Conservation (phyloP, 2,797 vertebrate species). For the Columba guinea region DNA sequence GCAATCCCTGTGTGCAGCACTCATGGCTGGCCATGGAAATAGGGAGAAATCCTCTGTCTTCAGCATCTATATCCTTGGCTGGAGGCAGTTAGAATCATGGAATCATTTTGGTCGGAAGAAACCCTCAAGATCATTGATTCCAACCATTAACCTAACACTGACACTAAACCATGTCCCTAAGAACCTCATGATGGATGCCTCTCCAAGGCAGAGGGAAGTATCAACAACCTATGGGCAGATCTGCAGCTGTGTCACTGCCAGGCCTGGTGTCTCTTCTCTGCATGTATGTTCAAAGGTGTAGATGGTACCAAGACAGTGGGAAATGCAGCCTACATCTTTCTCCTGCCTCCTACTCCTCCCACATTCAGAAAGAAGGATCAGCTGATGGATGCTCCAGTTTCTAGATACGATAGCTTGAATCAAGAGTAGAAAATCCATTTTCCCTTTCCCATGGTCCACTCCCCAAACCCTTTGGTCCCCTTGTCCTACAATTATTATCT, state of each 20-base stretch:
- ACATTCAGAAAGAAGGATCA: accelerated
- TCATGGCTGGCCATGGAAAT: background rate
- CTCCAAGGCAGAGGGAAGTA: background rate
- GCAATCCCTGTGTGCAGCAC: background rate
- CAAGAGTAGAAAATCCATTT: background rate
- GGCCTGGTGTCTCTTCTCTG: background rate
- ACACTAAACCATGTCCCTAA: too few species aligned
- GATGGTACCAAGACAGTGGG: background rate
- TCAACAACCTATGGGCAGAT: background rate
- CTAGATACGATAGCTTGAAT: background rate
- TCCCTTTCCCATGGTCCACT: background rate
- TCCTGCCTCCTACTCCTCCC: background rate
- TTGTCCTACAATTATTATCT: background rate
- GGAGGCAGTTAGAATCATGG: too few species aligned
- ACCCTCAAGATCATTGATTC: too few species aligned
- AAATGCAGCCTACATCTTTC: background rate
- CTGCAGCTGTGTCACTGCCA: background rate
- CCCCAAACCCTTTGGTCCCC: background rate
- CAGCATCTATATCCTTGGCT: background rate
- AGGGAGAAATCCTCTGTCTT: background rate
- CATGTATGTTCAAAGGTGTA: background rate
- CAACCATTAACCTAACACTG: too few species aligned
- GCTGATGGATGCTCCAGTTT: background rate
- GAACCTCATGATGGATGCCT: background rate
- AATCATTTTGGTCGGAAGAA: too few species aligned